Percentiles rank a stretch among this genome's conserved stretches.
phyloP scores from a whole-genome alignment of 2,888 invertebrate genomes.

The Mesorhabditis sp. region DNA sequence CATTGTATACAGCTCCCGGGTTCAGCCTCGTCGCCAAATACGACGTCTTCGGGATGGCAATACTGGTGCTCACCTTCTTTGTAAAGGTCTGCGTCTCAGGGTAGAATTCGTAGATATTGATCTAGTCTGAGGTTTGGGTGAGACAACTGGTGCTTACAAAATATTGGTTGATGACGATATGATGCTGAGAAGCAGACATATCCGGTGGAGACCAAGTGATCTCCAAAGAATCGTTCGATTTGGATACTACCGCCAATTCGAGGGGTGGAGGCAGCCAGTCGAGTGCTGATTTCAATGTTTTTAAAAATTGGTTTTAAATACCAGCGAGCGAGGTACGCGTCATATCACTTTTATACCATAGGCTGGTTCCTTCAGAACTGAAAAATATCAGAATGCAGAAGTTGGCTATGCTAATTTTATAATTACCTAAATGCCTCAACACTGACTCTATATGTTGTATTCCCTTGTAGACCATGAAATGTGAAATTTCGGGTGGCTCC shows the following conservation, averaged over 20 bases:
- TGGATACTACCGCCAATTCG: conserved; percentile 32
- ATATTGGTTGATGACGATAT: conserved; percentile 37
- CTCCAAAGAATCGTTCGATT: conserved; percentile 32
- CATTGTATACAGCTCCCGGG: conserved; percentile 37
- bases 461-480: conserved; percentile 30
- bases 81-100: conserved; percentile 10
- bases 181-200: conserved; percentile 29
- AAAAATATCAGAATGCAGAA: not conserved
- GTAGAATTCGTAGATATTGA: conserved; percentile 36
- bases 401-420: too few relatives aligned
- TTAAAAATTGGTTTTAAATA: conserved; percentile 8
- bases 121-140: conserved; percentile 17
- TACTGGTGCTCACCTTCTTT: conserved; percentile 28
- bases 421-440: conserved; percentile 30
- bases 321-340: conserved; percentile 40
- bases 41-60: conserved; percentile 33
- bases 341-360: conserved; percentile 41
- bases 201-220: conserved; percentile 38
- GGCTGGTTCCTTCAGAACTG: conserved; percentile 19
- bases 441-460: conserved; percentile 40
- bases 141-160: conserved; percentile 25
- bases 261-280: conserved; percentile 40
- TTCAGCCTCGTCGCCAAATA: conserved; percentile 23
- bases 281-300: conserved; percentile 22
- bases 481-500: conserved; percentile 22